Conservation (phyloP, 92 coral and sea anemone genomes). For the Muricea muricata region DNA sequence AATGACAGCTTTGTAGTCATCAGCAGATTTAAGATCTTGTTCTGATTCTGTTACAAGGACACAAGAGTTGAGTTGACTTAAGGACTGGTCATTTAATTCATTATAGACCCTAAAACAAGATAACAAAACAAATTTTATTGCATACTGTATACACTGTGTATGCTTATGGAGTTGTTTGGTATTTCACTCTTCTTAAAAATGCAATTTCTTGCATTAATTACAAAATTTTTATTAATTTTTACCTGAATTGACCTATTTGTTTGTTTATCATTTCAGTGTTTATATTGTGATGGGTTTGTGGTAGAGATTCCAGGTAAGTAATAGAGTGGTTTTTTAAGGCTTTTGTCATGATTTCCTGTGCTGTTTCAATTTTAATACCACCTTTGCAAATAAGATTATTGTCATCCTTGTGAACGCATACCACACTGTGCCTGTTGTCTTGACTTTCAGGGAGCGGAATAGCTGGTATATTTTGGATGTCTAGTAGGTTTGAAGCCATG, state of each 20-base stretch:
- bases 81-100: constrained; percentile 45
- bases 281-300: neutral
- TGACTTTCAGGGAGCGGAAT: neutral
- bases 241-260: constrained; percentile 44
- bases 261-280: constrained; percentile 17
- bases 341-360: neutral
- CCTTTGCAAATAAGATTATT: constrained; percentile 20
- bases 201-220: no score
- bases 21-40: constrained; percentile 51
- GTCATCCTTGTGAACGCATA: neutral
- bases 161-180: neutral
- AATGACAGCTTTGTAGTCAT: constrained; percentile 53
- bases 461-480: constrained; percentile 14
- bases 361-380: neutral
- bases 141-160: no score
- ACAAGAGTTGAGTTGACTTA: constrained; percentile 49
- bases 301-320: constrained; percentile 10
- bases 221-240: neutral
- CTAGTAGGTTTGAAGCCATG: constrained; percentile 14
- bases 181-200: no score
- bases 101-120: constrained; percentile 41
- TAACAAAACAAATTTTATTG: neutral
- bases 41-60: constrained; percentile 61
- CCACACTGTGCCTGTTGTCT: neutral
- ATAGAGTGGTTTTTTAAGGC: constrained; percentile 11